Evolutionary conservation across 2,888 invertebrate genomes (phyloP), one percentile per base, ranked within the genome.

Genomic region (Crepidodera aurea): DNA sequence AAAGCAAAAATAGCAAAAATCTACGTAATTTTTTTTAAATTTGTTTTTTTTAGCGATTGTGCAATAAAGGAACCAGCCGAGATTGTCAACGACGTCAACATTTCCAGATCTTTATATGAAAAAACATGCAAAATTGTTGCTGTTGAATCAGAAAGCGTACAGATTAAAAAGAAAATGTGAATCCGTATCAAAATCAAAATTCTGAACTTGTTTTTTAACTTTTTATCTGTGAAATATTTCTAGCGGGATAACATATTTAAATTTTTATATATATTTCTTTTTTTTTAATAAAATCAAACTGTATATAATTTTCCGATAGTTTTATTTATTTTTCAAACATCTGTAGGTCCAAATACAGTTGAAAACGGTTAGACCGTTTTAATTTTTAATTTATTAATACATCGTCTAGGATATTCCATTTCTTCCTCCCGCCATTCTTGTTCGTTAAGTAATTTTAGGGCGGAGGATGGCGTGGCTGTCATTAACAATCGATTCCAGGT

Each of bases 1-100:
- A 75, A 13, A 6, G n/a, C n/a, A n/a, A n/a, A n/a, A n/a, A n/a
- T n/a, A n/a, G n/a, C n/a, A n/a, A n/a, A n/a, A n/a, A n/a, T n/a
- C 27, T 60, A 40, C 40, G 46, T 13, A 16, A 55, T 27, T 40
- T 37, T 51, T 51, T 15, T 12, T 8, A 10, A 1, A 18, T 57
- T 34, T 44, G 10, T 62, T 46, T 70, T 70, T 57, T 44, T n/a
- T 58, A 83, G 82, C 60, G 81, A 83, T 60, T 83, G 82, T 69
- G 79, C 80, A 65, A 65, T 78, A 22, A 78, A 78, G 62, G 75
- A 78, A 62, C 78, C 81, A 13, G 73, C 77, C 2, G 75, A 74
- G 18, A 70, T 70, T 48, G 78, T 79, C 1, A 74, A 75, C 46
- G 78, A 82, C 60, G 71, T 71, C 22, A 65, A 67, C 13, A 65